Evolutionary conservation across 2,888 invertebrate genomes (phyloP).

Genomic region (Drosophila anomalata): DNA sequence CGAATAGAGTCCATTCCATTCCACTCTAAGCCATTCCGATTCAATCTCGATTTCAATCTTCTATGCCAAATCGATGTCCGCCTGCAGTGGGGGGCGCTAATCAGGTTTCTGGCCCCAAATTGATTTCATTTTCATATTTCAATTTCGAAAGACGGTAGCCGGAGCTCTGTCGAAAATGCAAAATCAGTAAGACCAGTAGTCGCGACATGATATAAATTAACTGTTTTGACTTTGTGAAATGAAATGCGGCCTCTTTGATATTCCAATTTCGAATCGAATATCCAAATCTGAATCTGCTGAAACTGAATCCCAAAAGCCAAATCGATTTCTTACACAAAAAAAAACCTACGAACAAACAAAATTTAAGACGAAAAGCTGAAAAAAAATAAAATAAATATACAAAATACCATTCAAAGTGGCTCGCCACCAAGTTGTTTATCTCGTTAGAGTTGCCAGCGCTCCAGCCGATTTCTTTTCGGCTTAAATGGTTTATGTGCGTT

Average conservation of each 20-base stretch:
- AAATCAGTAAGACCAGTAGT: conserved; percentile 83
- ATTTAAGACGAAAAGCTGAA: not conserved
- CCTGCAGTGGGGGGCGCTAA: conserved; percentile 70
- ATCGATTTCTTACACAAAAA: conserved; percentile 31
- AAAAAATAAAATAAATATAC: conserved; percentile 7
- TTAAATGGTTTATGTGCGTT: conserved; percentile 79
- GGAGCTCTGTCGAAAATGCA: conserved; percentile 71
- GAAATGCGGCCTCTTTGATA: conserved; percentile 78
- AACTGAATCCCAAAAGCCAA: conserved; percentile 24
- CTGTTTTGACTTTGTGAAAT: conserved; percentile 82
- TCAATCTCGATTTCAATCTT: conserved; percentile 23
- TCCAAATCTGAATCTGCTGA: conserved; percentile 25
- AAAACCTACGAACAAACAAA: conserved; percentile 18
- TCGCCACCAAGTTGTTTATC: conserved; percentile 42
- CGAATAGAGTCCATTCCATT: conserved; percentile 21
- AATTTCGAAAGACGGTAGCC: conserved; percentile 71
- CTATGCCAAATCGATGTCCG: conserved; percentile 45
- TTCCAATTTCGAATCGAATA: conserved; percentile 59
- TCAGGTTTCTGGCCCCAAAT: conserved; percentile 71
- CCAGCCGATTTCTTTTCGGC: conserved; percentile 76
- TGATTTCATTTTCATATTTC: conserved; percentile 80
- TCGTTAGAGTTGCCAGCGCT: conserved; percentile 68
- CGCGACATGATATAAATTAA: conserved; percentile 83
- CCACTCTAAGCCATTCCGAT: conserved; percentile 9
- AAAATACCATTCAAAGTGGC: conserved; percentile 55